Evolutionary conservation across 2,113 vertebrate genomes (phyloP), one percentile per base, ranked within the genome.

Genomic region (Bombycilla garrulus): DNA sequence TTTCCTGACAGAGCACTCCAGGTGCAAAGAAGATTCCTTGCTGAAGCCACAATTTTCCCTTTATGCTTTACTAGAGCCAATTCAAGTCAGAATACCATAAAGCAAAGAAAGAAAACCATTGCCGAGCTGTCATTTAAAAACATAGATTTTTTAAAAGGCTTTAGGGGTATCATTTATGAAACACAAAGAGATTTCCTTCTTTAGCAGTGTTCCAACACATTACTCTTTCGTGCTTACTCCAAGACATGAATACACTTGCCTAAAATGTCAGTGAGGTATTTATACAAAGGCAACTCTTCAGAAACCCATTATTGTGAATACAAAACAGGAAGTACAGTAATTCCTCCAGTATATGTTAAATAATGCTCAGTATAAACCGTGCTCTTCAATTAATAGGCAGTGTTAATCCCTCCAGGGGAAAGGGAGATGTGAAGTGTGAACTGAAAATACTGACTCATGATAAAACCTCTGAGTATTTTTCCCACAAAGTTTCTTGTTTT

Each of bases 231-330:
- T 96, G 98, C 97, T 98, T 98, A 97, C 97, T 97, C 97, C 81
- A 91, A 98, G 98, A 98, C 99, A 99, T 98, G 99, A 99, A 98
- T 85, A 93, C 97, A 99, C 99, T 99, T 97, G 99, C 98, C 98
- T 98, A 94, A 97, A 96, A 98, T 98, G 98, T 98, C 98, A 99
- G 98, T 89, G 93, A 98, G 97, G 98, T 98, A 98, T 98, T 98
- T 98, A 97, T 95, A 99, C 98, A 98, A 98, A 99, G 98, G 97
- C 96, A 98, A 96, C 97, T 98, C 98, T 98, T 98, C 98, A 98
- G 98, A 98, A 98, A 97, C 97, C 96, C 96, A 90, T 96, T 97
- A 97, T 81, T 97, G 86, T 77, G 90, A 95, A 95, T 73, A 96
- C 96, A 96, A 97, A 97, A 97, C 97, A 98, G 98, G 97, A 98